Evolutionary conservation across 1,140 invertebrate species (phyloP).

Genomic region (Sarcophaga peregrina): DNA sequence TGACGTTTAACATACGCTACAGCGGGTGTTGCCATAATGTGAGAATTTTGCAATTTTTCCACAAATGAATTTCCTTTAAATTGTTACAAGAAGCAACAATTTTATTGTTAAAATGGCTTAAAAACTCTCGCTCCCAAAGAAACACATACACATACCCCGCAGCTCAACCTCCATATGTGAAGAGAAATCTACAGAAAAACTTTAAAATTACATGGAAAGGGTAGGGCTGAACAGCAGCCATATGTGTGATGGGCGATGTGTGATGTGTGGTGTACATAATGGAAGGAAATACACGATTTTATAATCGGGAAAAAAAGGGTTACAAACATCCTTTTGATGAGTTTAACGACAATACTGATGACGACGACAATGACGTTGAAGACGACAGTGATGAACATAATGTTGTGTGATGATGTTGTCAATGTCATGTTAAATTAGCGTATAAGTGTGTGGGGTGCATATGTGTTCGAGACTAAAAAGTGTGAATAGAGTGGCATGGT

Average conservation of each 20-base stretch:
- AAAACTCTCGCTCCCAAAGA: background rate
- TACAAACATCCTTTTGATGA: slow-evolving; percentile 11
- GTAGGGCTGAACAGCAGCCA: background rate
- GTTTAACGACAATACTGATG: background rate
- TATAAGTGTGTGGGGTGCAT: background rate
- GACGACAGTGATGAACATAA: background rate
- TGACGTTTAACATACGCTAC: background rate
- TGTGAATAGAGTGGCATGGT: slow-evolving; percentile 39
- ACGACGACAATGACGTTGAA: background rate
- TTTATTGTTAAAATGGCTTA: slow-evolving; percentile 14
- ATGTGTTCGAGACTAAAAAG: background rate
- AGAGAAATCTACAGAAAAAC: no score
- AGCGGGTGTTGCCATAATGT: background rate
- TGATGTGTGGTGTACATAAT: background rate
- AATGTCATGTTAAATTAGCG: background rate
- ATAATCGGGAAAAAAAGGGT: slow-evolving; percentile 31
- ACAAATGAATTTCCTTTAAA: slow-evolving; percentile 29
- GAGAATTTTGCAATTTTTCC: slow-evolving; percentile 34
- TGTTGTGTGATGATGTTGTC: background rate
- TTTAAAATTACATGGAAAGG: background rate
- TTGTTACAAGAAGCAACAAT: slow-evolving; percentile 23
- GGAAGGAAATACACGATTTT: background rate
- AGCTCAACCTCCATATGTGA: no score
- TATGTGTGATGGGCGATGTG: background rate
- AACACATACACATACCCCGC: background rate